phyloP scores from a whole-genome alignment of 2,888 invertebrate genomes.

The Podabrus alpinus region DNA sequence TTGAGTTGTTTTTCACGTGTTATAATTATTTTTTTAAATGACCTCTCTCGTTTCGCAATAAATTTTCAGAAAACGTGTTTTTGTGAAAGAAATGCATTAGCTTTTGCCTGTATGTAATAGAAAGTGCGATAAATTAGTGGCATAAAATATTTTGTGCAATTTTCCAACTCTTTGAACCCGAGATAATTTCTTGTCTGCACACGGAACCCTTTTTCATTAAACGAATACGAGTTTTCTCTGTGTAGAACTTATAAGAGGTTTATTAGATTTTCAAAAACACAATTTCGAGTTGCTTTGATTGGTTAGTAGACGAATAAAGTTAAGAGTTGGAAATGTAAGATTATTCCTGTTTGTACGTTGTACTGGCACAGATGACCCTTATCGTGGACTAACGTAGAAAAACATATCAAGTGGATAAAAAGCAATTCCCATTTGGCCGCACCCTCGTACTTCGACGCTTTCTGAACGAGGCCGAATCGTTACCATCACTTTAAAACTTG shows the following conservation, averaged over 20 bases:
- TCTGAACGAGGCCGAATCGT: constrained; percentile 38
- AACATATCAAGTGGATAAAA: constrained; percentile 52
- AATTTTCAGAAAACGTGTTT: not conserved
- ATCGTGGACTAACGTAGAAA: constrained; percentile 48
- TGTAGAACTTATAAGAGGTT: not conserved
- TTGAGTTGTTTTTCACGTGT: not conserved
- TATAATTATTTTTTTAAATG: not conserved
- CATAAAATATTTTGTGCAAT: constrained; percentile 9
- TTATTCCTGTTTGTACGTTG: constrained; percentile 37
- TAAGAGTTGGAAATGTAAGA: constrained; percentile 40
- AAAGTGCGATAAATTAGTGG: not conserved
- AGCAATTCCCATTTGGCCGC: constrained; percentile 44
- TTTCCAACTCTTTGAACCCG: constrained; percentile 20
- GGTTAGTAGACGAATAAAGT: constrained; percentile 35
- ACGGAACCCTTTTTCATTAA: constrained; percentile 11
- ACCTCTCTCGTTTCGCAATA: not conserved
- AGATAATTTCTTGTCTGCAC: constrained; percentile 22
- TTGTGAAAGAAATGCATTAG: not conserved
- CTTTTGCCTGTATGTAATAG: not conserved
- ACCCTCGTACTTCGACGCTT: constrained; percentile 34
- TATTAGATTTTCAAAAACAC: not conserved
- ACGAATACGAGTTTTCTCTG: not conserved
- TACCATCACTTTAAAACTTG: constrained; percentile 42
- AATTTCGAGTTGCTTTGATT: not conserved
- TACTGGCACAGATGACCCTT: constrained; percentile 48